These are phyloP conservation scores for Barbus barbus DNA, from an alignment of 2,113 vertebrate species.

Conservation along the genomic window DNA sequence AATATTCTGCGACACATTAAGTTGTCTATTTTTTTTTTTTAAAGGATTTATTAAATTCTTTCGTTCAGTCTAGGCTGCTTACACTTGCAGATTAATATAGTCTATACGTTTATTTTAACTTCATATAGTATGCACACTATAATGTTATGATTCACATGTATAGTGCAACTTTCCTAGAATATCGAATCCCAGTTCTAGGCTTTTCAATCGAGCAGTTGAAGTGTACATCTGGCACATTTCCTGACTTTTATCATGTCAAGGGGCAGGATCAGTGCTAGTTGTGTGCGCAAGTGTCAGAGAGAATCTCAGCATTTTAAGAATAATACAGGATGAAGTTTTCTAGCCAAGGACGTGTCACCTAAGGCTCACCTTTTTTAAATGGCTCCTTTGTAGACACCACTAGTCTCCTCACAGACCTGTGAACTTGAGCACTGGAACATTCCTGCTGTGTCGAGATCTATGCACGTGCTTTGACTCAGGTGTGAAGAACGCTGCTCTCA, in stretches of 20 bases:
- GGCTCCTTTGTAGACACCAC: conserved; percentile 27
- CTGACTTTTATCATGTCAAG: conserved; percentile 26
- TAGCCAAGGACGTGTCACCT: conserved; percentile 23
- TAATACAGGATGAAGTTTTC: conserved; percentile 15
- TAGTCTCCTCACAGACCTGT: conserved; percentile 37
- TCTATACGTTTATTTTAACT: conserved; percentile 68
- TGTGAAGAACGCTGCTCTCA: conserved; percentile 36
- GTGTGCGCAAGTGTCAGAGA: not conserved
- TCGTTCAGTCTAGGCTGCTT: conserved; percentile 45
- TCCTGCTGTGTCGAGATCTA: conserved; percentile 73
- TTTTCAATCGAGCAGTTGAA: conserved; percentile 28
- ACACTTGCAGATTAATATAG: conserved; percentile 52
- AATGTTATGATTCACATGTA: conserved; percentile 55
- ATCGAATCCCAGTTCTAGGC: conserved; percentile 4
- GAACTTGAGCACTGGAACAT: conserved; percentile 54
- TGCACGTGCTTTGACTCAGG: conserved; percentile 70
- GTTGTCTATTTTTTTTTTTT: conserved; percentile 18
- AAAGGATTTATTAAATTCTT: conserved; percentile 55
- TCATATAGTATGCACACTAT: conserved; percentile 64
- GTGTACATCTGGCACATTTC: not conserved
- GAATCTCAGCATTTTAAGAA: not conserved
- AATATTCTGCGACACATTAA: conserved; percentile 57
- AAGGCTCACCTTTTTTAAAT: conserved; percentile 13
- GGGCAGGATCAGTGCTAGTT: conserved; percentile 23
- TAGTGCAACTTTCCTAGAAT: conserved; percentile 36